Evolutionary conservation across 2,113 vertebrate species (phyloP), one percentile per base, ranked within the genome.

Genomic region (Ginglymostoma cirratum): DNA sequence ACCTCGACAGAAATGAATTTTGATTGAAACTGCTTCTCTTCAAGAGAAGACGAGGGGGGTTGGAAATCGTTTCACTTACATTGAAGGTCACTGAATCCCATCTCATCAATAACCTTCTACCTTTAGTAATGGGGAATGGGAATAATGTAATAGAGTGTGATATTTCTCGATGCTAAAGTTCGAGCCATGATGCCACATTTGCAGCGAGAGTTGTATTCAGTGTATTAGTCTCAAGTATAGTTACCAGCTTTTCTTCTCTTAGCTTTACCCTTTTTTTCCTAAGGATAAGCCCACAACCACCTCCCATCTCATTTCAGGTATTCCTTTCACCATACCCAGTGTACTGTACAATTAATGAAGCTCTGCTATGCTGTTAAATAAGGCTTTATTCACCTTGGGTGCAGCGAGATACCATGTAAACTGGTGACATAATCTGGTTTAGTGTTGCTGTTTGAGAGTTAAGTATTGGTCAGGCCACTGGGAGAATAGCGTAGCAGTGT

Each of bases 101-200:
- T 67, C 89, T 93, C 89, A 93, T 93, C 89, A 93, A 93, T 93
- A 93, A 93, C 89, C 89, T 92, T 93, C 89, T 10, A 17, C 66
- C 17, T 67, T 93, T 93, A 23, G 61, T 67, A 93, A 93, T 93
- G 89, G 89, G 2, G 89, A 93, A 93, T 38, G 89, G 15, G 34
- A 93, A n/a, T 66, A 93, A 93, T 93, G 34, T 66, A 93, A 93
- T 93, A 67, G 89, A 93, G 17, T 93, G 61, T 15, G 89, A 93
- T 93, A 93, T 93, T 93, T 66, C 89, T 67, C 66, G 89, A 93
- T 24, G 34, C 61, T 38, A 66, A 67, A 10, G 89, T 66, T 92
- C 61, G n/a, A 34, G 5, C 55, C 30, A 17, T 3, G 23, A 19
- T 66, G 89, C 34, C 55, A 17, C 89, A 93, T 6, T 8, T 38